These are phyloP conservation scores for Eulemur rubriventer DNA, from an alignment of 2,797 vertebrate genomes.

Conservation along the genomic window DNA sequence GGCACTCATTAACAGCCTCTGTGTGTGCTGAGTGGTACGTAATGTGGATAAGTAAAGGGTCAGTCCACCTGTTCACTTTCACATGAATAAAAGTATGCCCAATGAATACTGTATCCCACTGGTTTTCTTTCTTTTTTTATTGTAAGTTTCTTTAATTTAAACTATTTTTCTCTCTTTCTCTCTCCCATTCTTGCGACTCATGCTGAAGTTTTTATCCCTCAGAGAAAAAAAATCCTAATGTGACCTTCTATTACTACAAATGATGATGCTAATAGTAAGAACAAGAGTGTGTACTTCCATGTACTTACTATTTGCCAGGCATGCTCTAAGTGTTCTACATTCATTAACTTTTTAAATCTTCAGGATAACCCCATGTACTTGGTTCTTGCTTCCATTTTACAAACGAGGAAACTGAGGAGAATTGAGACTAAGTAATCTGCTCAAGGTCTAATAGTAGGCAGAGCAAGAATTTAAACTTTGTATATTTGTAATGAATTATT, in stretches of 20 bases:
- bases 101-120: not conserved
- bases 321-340: not conserved
- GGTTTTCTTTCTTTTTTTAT: not conserved
- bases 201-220: not conserved
- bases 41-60: not conserved
- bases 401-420: not conserved
- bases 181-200: not conserved
- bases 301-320: too few relatives aligned
- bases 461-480: not conserved
- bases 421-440: not conserved
- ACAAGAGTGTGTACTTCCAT: not conserved
- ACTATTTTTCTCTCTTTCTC: not conserved
- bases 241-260: not conserved
- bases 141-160: not conserved
- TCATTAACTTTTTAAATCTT: not conserved
- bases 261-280: too few relatives aligned
- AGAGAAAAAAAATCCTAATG: not conserved
- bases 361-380: not conserved
- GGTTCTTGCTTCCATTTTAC: not conserved
- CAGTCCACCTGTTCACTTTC: not conserved
- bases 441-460: not conserved
- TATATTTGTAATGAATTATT: not conserved
- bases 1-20: not conserved
- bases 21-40: too few relatives aligned
- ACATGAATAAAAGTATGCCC: not conserved